Percentiles rank a stretch among this genome's conserved stretches.
phyloP scores from a whole-genome alignment of 2,888 invertebrate genomes.

The Leptopilina drosophilae region DNA sequence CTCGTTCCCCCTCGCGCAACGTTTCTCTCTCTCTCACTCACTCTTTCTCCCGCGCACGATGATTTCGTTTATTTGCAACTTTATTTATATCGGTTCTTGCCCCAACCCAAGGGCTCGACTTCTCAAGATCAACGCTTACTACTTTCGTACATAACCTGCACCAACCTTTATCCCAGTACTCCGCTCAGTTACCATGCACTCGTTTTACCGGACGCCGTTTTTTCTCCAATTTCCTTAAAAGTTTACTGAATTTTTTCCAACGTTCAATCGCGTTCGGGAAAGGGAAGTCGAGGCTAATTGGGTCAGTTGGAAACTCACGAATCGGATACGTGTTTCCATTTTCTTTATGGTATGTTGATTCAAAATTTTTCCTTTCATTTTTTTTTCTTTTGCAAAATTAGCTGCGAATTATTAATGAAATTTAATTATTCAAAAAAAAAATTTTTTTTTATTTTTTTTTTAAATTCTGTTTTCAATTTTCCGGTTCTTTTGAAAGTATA shows the following conservation, averaged over 20 bases:
- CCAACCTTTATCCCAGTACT: constrained; percentile 38
- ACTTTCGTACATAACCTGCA: constrained; percentile 44
- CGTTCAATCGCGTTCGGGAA: not conserved
- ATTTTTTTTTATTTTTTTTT: not conserved
- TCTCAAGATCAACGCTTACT: constrained; percentile 51
- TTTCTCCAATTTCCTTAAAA: constrained; percentile 38
- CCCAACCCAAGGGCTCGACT: constrained; percentile 45
- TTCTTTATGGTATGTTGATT: constrained; percentile 34
- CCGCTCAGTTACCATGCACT: constrained; percentile 38
- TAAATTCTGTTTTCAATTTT: too few species aligned
- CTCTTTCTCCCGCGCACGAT: constrained; percentile 20
- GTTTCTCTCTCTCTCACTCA: constrained; percentile 42
- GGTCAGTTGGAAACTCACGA: constrained; percentile 27
- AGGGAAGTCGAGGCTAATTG: constrained; percentile 19
- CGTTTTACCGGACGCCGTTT: constrained; percentile 39
- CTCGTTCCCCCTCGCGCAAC: constrained; percentile 31
- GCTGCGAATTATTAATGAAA: too few species aligned
- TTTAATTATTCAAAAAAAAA: not conserved
- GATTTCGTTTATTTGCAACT: constrained; percentile 56
- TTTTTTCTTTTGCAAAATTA: not conserved
- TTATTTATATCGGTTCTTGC: constrained; percentile 58
- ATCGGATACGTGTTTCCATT: not conserved
- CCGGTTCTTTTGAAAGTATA: too few species aligned
- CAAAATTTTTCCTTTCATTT: not conserved
- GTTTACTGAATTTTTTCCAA: constrained; percentile 20